These are phyloP conservation scores for Vollenhovia emeryi DNA, from an alignment of 1,140 invertebrate genomes.

Conservation along the genomic window DNA sequence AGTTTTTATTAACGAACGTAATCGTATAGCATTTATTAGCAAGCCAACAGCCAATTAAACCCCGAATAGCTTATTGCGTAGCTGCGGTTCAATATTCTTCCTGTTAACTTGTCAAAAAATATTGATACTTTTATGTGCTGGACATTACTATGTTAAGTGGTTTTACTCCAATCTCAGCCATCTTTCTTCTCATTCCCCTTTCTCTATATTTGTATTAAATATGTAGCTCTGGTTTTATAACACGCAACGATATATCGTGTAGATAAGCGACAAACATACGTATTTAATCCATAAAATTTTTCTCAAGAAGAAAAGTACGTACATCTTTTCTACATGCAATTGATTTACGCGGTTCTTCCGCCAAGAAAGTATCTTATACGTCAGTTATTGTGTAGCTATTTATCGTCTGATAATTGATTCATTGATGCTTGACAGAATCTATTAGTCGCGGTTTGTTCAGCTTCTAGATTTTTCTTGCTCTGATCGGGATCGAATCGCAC, in stretches of 20 bases:
- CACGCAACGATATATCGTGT: not conserved
- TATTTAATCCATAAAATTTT: not conserved
- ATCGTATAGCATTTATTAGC: constrained; percentile 68
- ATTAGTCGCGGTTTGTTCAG: constrained; percentile 49
- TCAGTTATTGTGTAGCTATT: constrained; percentile 1
- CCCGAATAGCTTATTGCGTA: constrained; percentile 40
- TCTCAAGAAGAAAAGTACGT: not conserved
- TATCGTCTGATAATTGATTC: not conserved
- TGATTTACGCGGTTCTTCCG: not conserved
- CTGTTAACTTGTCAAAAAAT: constrained; percentile 40
- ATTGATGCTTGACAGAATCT: constrained; percentile 12
- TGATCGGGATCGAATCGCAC: constrained; percentile 6
- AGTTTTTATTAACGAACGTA: constrained; percentile 3
- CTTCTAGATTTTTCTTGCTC: constrained; percentile 53
- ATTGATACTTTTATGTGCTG: constrained; percentile 41
- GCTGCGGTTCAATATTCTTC: constrained; percentile 57
- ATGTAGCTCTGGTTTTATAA: constrained; percentile 23
- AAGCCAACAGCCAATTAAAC: constrained; percentile 76
- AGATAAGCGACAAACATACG: not conserved
- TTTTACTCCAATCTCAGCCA: constrained; percentile 46
- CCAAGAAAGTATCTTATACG: not conserved
- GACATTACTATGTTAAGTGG: constrained; percentile 40
- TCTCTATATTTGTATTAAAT: constrained; percentile 34
- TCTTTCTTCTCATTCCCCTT: constrained; percentile 53
- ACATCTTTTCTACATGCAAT: not conserved